A percentile compares a stretch with the other conserved stretches of the same genome.
Conservation (phyloP, 53 echinoderm and acorn worm species). For the Crossaster papposus region DNA sequence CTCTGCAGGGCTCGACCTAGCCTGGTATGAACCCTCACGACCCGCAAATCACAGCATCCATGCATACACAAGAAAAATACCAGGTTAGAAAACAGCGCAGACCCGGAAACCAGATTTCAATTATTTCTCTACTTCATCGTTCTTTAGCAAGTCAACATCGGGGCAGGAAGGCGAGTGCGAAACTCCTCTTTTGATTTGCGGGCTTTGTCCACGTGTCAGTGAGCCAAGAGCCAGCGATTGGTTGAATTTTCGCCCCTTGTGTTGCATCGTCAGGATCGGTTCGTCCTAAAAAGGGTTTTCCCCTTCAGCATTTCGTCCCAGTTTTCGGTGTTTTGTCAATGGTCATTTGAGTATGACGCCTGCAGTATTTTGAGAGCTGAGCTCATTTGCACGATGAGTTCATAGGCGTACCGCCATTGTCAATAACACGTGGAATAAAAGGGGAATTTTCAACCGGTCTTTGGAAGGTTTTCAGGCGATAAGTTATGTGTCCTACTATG, state of each 20-base stretch:
- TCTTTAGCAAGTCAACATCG: neutral
- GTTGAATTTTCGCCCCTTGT: neutral
- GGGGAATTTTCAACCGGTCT: neutral
- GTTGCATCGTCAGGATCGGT: neutral
- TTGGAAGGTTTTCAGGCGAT: no score
- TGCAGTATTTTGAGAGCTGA: neutral
- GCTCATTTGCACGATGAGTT: neutral
- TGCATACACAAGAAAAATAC: neutral
- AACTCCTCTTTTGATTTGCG: neutral
- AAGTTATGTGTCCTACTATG: no score
- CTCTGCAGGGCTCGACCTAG: neutral
- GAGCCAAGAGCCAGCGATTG: neutral
- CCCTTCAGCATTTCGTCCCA: neutral
- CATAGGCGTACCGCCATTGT: neutral
- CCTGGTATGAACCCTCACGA: neutral
- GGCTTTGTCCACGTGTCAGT: neutral
- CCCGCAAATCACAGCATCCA: neutral
- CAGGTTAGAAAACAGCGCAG: conserved; percentile 14
- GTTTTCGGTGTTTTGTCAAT: conserved; percentile 4
- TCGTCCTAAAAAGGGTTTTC: conserved; percentile 1
- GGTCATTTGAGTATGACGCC: conserved; percentile 10
- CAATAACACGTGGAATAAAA: neutral
- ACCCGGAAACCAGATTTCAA: conserved; percentile 20
- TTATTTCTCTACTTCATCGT: neutral
- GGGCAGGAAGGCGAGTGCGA: neutral